Conservation (phyloP, 2,113 vertebrate genomes). For the Oreochromis spilurus region DNA sequence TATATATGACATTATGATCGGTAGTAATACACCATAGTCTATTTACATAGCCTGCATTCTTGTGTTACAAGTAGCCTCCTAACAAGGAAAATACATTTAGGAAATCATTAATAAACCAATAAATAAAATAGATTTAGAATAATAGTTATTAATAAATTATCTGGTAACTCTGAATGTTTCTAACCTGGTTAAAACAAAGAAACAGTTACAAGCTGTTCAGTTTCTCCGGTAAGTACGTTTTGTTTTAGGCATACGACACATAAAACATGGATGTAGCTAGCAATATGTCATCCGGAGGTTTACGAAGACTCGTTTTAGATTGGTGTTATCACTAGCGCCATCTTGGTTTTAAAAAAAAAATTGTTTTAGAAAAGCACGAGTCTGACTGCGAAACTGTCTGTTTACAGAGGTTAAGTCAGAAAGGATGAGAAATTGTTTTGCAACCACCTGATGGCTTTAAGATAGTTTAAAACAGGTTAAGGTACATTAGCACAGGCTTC, state of each 20-base stretch:
- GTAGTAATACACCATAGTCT: neutral
- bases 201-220: neutral
- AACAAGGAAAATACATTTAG: neutral
- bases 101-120: neutral
- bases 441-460: neutral
- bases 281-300: neutral
- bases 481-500: neutral
- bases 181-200: no score
- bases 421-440: neutral
- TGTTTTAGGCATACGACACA: neutral
- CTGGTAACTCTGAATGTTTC: neutral
- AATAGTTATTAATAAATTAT: neutral
- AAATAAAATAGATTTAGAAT: neutral
- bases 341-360: rapidly evolving
- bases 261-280: neutral
- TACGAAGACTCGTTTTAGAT: neutral
- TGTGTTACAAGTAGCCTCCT: neutral
- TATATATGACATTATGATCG: neutral
- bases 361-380: neutral
- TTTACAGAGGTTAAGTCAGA: neutral
- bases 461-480: neutral
- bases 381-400: neutral
- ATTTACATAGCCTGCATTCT: neutral
- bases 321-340: neutral
- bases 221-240: neutral